Percentiles rank a stretch among this genome's conserved stretches.
Evolutionary conservation across 2,888 invertebrate genomes (phyloP).

Genomic region (Hyalella azteca): DNA sequence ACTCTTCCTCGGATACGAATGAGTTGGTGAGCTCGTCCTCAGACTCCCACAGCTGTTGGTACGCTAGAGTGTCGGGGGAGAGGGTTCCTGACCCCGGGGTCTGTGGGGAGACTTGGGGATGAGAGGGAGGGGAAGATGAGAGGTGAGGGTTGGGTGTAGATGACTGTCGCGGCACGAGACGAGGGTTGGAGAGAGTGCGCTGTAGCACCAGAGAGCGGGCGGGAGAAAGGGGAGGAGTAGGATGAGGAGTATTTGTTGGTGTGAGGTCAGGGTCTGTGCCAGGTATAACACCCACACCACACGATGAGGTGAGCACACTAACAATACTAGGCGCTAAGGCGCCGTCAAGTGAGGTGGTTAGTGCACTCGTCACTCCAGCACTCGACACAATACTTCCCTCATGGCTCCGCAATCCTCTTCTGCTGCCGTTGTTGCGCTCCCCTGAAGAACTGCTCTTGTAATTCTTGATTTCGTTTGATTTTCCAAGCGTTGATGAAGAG

Average conservation of each 20-base stretch:
- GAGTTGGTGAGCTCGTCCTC: conserved; percentile 65
- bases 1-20: conserved; percentile 62
- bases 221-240: conserved; percentile 24
- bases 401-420: not conserved
- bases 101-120: conserved; percentile 38
- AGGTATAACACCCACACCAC: conserved; percentile 19
- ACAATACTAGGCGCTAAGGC: conserved; percentile 3
- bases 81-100: conserved; percentile 57
- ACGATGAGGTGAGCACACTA: not conserved
- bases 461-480: not conserved
- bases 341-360: conserved; percentile 4
- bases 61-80: conserved; percentile 63
- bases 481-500: conserved; percentile 10
- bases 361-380: conserved; percentile 18
- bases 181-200: not conserved
- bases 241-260: conserved; percentile 54
- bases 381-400: conserved; percentile 20
- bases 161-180: conserved; percentile 1
- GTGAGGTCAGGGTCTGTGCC: conserved; percentile 51
- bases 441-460: not conserved
- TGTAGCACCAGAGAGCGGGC: conserved; percentile 1
- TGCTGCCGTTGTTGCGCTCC: conserved; percentile 12
- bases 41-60: conserved; percentile 67
- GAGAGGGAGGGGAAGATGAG: conserved; percentile 18
- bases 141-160: not conserved